Conservation (phyloP, 2,888 invertebrate species). For the Celastrina argiolus region DNA sequence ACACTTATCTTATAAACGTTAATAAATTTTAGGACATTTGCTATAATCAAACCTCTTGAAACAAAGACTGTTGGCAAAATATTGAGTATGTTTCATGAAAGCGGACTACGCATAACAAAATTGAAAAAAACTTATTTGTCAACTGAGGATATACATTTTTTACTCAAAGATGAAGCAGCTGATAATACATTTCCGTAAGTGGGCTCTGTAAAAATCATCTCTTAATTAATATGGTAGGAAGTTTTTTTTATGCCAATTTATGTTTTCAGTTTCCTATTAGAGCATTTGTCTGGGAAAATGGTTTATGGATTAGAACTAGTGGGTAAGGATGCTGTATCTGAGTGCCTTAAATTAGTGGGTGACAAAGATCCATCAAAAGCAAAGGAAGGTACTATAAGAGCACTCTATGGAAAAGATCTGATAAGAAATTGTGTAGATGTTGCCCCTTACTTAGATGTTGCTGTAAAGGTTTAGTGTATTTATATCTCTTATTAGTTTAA, state of each 20-base stretch:
- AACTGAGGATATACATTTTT: conserved; percentile 76
- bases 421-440: conserved; percentile 84
- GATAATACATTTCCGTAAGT: conserved; percentile 81
- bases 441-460: conserved; percentile 76
- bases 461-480: conserved; percentile 58
- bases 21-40: conserved; percentile 81
- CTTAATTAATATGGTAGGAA: neutral
- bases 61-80: conserved; percentile 85
- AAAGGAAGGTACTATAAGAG: conserved; percentile 80
- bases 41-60: conserved; percentile 86
- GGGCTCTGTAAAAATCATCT: neutral
- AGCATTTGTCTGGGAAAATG: conserved; percentile 82
- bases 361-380: conserved; percentile 80
- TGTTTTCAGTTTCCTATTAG: conserved; percentile 74
- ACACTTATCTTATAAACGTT: conserved; percentile 4
- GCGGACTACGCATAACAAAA: conserved; percentile 80
- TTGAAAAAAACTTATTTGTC: conserved; percentile 85
- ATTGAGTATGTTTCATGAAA: conserved; percentile 80
- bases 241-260: conserved; percentile 11
- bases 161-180: conserved; percentile 44
- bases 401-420: conserved; percentile 82
- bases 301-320: conserved; percentile 85
- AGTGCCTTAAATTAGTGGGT: conserved; percentile 80
- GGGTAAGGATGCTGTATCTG: conserved; percentile 81
- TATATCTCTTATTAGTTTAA: neutral